Evolutionary conservation across 2,888 invertebrate genomes (phyloP), one percentile per base, ranked within the genome.

Genomic region (Clitarchus hookeri): DNA sequence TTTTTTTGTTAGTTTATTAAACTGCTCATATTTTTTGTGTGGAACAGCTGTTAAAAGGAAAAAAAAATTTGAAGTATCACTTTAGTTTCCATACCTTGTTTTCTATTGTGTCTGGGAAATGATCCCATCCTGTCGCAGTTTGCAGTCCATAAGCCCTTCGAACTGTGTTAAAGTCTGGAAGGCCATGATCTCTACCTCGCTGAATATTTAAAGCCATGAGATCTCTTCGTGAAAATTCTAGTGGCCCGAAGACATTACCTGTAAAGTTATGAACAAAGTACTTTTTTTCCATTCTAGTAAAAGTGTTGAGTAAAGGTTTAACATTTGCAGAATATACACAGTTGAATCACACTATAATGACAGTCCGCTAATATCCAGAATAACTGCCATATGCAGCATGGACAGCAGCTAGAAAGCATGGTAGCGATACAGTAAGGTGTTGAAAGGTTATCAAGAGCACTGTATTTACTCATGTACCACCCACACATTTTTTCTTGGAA

Each of bases 161-260:
- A 0, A 93, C 94, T 0, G 93, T 92, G 90, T 94, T 94, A 90
- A 94, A 95, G 90, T 94, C 94, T 0, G 94, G 94, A 44, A 94
- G 90, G 25, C 93, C 94, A 89, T 94, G 93, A 89, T 94, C 94
- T 85, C 94, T 90, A 0, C 91, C 93, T 87, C 94, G 90, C 90
- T 94, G 94, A 85, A 94, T 93, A 89, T 94, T 94, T 23, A 94
- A 88, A 6, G 94, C 94, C 93, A 94, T 93, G 87, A 94, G 90
- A 90, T 94, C 94, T 82, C 93, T 90, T 85, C 94, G 90, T 3
- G 93, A 93, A 89, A 94, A 94, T 89, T 94, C 93, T 84, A 94
- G 89, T 0, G 94, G 93, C 0, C 94, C 94, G 90, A 93, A 94
- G 25, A 94, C 93, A 87, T 91, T 91, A 6, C 89, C 89, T 89